Percentiles rank a stretch among this genome's conserved stretches.
phyloP scores from a whole-genome alignment of 2,888 invertebrate genomes.

The Gerris lacustris region DNA sequence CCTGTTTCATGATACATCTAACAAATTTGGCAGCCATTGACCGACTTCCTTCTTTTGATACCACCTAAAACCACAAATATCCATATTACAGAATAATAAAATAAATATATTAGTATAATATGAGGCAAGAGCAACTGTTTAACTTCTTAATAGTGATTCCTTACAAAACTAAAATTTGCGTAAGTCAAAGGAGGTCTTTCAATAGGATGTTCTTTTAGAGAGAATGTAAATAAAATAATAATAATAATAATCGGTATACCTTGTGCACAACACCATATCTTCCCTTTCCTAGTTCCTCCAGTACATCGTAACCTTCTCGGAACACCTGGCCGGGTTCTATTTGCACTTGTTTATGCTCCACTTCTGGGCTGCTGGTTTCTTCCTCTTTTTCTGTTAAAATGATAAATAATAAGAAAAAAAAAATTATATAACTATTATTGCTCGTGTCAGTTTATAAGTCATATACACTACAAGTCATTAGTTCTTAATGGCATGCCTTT shows the following conservation, averaged over 20 bases:
- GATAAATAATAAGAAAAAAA: neutral
- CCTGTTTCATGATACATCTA: slow-evolving; percentile 56
- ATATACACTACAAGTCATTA: no score
- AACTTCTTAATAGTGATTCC: no score
- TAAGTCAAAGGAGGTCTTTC: no score
- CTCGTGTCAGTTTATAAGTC: no score
- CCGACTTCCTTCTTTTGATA: slow-evolving; percentile 50
- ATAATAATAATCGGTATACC: neutral
- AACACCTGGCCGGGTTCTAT: slow-evolving; percentile 48
- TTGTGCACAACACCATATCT: slow-evolving; percentile 57
- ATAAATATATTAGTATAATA: no score
- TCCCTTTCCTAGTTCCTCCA: slow-evolving; percentile 64
- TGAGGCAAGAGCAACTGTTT: no score
- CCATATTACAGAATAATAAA: neutral
- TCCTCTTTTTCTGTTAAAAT: slow-evolving; percentile 2
- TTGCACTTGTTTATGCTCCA: slow-evolving; percentile 33
- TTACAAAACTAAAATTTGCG: no score
- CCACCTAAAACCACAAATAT: slow-evolving; percentile 36
- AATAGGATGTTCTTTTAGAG: no score
- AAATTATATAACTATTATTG: no score
- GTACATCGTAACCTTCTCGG: slow-evolving; percentile 48
- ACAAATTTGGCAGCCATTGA: slow-evolving; percentile 74
- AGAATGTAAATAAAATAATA: no score
- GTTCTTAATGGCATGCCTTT: no score
- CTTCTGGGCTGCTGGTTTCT: slow-evolving; percentile 31